phyloP scores from a whole-genome alignment of 2,113 vertebrate genomes.

The Geococcyx californianus region DNA sequence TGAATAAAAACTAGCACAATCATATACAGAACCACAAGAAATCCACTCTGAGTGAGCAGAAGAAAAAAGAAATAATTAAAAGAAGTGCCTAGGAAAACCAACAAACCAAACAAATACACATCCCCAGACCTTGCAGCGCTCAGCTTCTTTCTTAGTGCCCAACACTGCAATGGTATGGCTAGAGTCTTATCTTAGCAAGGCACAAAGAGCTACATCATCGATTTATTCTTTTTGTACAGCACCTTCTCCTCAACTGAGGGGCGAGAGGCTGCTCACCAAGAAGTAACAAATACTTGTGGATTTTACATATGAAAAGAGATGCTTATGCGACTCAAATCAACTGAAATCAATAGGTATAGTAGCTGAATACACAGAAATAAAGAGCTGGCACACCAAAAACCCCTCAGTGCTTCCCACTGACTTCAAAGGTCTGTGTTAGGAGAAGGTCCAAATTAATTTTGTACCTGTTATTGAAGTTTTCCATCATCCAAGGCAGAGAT shows the following conservation, averaged over 20 bases:
- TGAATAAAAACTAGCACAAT: not conserved
- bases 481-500: slow-evolving; percentile 36
- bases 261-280: not conserved
- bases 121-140: not conserved
- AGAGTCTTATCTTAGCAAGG: not conserved
- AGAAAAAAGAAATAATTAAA: not conserved
- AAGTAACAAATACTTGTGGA: not conserved
- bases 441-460: slow-evolving; percentile 44
- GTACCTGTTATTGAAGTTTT: slow-evolving; percentile 41
- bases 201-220: not conserved
- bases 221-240: not conserved
- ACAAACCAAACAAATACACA: not conserved
- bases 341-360: not conserved
- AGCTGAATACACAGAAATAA: not conserved
- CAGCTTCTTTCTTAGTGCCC: not conserved
- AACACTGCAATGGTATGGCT: not conserved
- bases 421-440: slow-evolving; percentile 41
- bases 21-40: not conserved
- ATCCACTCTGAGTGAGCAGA: not conserved
- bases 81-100: not conserved
- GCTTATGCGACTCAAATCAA: not conserved
- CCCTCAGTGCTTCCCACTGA: slow-evolving; percentile 11
- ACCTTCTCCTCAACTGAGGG: not conserved
- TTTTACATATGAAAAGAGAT: slow-evolving; percentile 8
- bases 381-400: not conserved